Evolutionary conservation across 2,113 vertebrate species (phyloP), one percentile per base, ranked within the genome.

Genomic region (Egretta garzetta): DNA sequence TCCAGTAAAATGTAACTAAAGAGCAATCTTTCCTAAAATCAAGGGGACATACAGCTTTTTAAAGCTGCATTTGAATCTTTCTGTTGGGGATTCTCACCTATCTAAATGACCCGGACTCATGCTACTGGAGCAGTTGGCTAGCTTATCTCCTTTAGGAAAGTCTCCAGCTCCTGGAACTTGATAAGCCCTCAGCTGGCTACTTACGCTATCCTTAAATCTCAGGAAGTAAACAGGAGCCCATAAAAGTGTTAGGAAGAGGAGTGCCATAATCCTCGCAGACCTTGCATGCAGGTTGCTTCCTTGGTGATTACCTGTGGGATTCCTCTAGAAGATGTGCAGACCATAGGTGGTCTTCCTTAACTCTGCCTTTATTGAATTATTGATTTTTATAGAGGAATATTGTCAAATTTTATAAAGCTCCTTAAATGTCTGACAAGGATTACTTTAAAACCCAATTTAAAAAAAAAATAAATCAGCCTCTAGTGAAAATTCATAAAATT

Each of bases 311-410:
- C 6, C 26, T 87, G 5, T 9, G 53, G n/a, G 16, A 64, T 88
- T 70, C 49, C 49, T 0, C 0, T n/a, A 79, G 26, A 62, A 27
- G 49, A 16, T 28, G 6, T 56, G 16, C 33, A 77, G 73, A 32
- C 22, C 35, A 12, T 14, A 50, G n/a, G 13, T 56, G 16, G 3
- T 73, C 35, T 72, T 58, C 68, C 43, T 60, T 80, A 89, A 47
- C 3, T 1, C 27, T 35, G 32, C 49, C n/a, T 93, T 75, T 63
- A 83, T 50, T 86, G 73, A 63, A 26, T 59, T 63, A 79, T 1
- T 62, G 26, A 71, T 52, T 76, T 86, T 86, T 83, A 32, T 15
- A 80, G 33, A 60, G 23, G 15, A 68, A 59, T 70, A 27, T 35
- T 20, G 3, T 56, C 22, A 74, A 47, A 60, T 37, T 76, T 80